A percentile compares a stretch with the other conserved stretches of the same genome.
phyloP scores from a whole-genome alignment of 2,797 vertebrate genomes.

The Pelochelys cantorii region DNA sequence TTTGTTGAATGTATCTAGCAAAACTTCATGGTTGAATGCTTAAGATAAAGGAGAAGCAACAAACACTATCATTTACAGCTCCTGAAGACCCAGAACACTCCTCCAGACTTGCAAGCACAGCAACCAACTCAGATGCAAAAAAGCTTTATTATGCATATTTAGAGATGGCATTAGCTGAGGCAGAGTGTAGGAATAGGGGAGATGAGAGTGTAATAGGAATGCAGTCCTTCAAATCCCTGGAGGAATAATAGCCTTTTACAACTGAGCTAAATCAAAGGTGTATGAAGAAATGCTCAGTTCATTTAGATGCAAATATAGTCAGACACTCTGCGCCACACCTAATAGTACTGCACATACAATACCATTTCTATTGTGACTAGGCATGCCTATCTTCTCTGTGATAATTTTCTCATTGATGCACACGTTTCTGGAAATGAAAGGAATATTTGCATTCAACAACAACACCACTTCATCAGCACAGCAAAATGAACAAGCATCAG shows the following conservation, averaged over 20 bases:
- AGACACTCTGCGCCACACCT: neutral
- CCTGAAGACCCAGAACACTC: neutral
- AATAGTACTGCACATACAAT: neutral
- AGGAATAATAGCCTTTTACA: constrained; percentile 47
- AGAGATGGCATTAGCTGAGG: neutral
- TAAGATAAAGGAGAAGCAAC: neutral
- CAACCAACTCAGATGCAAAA: constrained; percentile 30
- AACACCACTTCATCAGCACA: constrained; percentile 34
- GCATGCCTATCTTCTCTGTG: constrained; percentile 11
- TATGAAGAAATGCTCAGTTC: constrained; percentile 20
- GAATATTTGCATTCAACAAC: constrained; percentile 47
- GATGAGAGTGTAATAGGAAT: constrained; percentile 41
- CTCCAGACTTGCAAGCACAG: constrained; percentile 1
- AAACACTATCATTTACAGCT: neutral
- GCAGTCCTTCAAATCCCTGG: constrained; percentile 1
- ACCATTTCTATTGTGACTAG: neutral
- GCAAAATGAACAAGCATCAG: constrained; percentile 23
- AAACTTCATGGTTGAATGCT: neutral
- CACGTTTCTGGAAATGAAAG: constrained; percentile 6
- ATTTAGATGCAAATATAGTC: constrained; percentile 68
- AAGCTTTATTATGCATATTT: constrained; percentile 41
- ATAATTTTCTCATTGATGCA: constrained; percentile 41
- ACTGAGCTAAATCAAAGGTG: constrained; percentile 54
- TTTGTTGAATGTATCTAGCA: neutral
- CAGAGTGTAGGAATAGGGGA: constrained; percentile 12